phyloP scores from a whole-genome alignment of 2,888 invertebrate species.

The Epiblema foenella region DNA sequence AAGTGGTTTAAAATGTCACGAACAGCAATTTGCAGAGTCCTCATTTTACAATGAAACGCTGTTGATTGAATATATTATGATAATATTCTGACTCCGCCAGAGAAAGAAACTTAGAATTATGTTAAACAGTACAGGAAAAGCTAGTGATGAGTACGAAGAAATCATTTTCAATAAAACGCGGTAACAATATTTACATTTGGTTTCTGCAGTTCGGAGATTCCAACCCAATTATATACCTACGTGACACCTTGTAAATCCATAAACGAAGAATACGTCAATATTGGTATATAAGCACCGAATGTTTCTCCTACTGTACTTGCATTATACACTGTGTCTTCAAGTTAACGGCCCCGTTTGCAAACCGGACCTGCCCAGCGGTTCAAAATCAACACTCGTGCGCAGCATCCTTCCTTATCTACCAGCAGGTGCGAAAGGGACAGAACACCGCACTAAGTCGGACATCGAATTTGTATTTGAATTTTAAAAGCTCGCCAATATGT shows the following conservation, averaged over 20 bases:
- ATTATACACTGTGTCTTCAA: conserved; percentile 7
- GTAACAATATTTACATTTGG: not conserved
- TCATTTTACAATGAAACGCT: no score
- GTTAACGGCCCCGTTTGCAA: conserved; percentile 41
- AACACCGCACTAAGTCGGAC: conserved; percentile 32
- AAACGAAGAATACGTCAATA: not conserved
- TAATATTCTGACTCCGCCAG: not conserved
- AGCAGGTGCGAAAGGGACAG: conserved; percentile 22
- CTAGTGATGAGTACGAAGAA: not conserved
- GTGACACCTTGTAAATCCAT: not conserved
- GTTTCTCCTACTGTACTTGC: conserved; percentile 14
- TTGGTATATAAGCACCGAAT: not conserved
- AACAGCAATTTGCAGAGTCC: no score
- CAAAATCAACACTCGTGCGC: conserved; percentile 40
- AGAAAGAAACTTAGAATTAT: not conserved
- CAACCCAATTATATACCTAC: not conserved
- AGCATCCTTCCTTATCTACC: conserved; percentile 21
- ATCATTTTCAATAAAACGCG: not conserved
- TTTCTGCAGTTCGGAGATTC: not conserved
- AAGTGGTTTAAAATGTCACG: not conserved
- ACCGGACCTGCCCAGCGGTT: conserved; percentile 39
- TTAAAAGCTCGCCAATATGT: conserved; percentile 16
- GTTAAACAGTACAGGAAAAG: not conserved
- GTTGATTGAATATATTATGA: no score
- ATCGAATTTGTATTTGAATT: conserved; percentile 20